Evolutionary conservation across 2,113 vertebrate species (phyloP), one percentile per base, ranked within the genome.

Genomic region (Bolborhynchus lineola): DNA sequence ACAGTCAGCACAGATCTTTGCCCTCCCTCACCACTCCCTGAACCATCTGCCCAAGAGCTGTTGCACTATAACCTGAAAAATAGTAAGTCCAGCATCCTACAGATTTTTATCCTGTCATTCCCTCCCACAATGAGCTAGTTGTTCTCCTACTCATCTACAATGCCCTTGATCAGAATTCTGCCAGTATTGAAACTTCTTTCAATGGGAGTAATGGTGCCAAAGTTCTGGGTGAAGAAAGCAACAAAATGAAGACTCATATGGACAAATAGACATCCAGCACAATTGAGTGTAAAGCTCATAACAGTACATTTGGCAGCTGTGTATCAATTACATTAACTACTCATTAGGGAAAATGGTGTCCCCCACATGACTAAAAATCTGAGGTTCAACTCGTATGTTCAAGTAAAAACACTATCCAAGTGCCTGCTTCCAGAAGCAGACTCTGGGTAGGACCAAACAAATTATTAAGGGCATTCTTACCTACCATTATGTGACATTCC

Each of bases 401-500:
- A 72, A 69, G 33, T 19, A 46, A 69, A 88, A 83, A 77, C 1
- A 3, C 28, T 53, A 31, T 25, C 60, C 72, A 65, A 86, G 35
- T 16, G 57, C 28, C 86, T 93, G 86, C 76, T 91, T 70, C 64
- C 74, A 55, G 72, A 86, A 92, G 64, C 87, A 85, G 60, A 8
- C 60, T 68, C 50, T 64, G 16, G 53, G 59, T 57, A 62, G 83
- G 77, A 81, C 49, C 55, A 92, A 84, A 39, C 63, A 92, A 93
- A 85, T 90, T 31, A 72, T 82, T 57, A 93, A 88, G 41, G 79
- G 49, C 39, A 68, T 65, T 91, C 97, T 98, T 93, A 97, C 99
- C 98, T 98, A 99, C 99, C 99, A 13, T 99, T 99, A 98, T 99
- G 99, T 95, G 99, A 99, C 99, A 99, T 99, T 97, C 99, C 99